A percentile compares a stretch with the other conserved stretches of the same genome.
phyloP scores from a whole-genome alignment of 2,113 vertebrate species.

The Catagonus wagneri region DNA sequence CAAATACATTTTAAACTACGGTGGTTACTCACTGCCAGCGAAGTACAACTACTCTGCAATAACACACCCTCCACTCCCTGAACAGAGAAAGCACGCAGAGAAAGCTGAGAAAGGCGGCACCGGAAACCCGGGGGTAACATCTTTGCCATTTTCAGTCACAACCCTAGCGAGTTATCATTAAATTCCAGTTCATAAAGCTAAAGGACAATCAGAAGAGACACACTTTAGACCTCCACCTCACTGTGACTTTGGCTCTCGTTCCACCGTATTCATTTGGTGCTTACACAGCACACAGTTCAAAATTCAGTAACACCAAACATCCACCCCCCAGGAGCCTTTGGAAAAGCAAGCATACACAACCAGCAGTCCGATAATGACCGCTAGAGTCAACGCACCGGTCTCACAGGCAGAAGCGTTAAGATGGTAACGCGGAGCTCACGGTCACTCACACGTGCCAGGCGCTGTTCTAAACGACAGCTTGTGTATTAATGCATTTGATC shows the following conservation, averaged over 20 bases:
- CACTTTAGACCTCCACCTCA: neutral
- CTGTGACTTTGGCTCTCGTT: neutral
- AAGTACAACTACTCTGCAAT: neutral
- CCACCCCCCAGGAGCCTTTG: neutral
- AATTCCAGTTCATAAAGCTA: neutral
- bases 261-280: neutral
- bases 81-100: neutral
- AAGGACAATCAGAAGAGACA: neutral
- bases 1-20: neutral
- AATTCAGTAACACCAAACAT: neutral
- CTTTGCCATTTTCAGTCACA: neutral
- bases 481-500: accelerated
- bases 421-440: accelerated
- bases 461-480: neutral
- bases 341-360: neutral
- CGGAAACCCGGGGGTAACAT: neutral
- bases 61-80: neutral
- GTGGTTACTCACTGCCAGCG: neutral
- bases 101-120: too few species aligned
- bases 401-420: neutral
- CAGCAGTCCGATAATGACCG: neutral
- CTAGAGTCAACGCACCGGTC: neutral
- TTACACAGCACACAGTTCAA: neutral
- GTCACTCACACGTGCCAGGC: accelerated
- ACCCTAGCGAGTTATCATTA: neutral